Evolutionary conservation across 2,888 invertebrate species (phyloP), one percentile per base, ranked within the genome.

Genomic region (Heliconius cydno): DNA sequence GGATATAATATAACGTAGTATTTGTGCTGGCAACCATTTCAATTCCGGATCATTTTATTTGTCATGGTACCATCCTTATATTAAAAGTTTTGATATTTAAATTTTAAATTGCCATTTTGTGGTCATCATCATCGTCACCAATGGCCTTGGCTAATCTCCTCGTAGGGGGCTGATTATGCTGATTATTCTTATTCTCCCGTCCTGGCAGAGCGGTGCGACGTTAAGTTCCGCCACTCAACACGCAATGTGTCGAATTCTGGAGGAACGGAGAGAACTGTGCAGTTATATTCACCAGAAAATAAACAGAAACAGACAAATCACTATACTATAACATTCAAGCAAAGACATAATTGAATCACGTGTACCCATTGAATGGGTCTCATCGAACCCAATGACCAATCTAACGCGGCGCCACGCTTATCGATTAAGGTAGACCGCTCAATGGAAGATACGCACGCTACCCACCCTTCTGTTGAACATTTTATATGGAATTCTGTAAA

Each of bases 381-480:
- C 72, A 71, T 79, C 73, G 76, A 80, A 79, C 76, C 71, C 80
- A 65, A 65, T 75, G 75, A 75, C 75, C 75, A 78, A 80, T 75
- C 70, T 75, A 72, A 76, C 38, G 67, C 76, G 79, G 72, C 79
- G 80, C 76, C 80, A 67, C 57, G 66, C 79, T 80, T 73, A 67
- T 80, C 79, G 80, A 79, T 80, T 79, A 78, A 80, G 68, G 78
- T 76, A 79, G 67, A 76, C 78, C 75, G 72, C 25, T 76, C 34
- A 72, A 79, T 73, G 76, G 63, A 46, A 78, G 74, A 78, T 68
- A 78, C 78, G 68, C 74, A 75, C 74, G 76, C 76, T 67, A 76
- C 57, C 19, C 76, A 52, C 74, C 74, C 75, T 75, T 75, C 75
- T 41, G 65, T 75, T 3, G 25, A 12, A 12, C 28, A 1, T 38